phyloP scores from a whole-genome alignment of 2,888 invertebrate genomes.

The Patella caerulea region DNA sequence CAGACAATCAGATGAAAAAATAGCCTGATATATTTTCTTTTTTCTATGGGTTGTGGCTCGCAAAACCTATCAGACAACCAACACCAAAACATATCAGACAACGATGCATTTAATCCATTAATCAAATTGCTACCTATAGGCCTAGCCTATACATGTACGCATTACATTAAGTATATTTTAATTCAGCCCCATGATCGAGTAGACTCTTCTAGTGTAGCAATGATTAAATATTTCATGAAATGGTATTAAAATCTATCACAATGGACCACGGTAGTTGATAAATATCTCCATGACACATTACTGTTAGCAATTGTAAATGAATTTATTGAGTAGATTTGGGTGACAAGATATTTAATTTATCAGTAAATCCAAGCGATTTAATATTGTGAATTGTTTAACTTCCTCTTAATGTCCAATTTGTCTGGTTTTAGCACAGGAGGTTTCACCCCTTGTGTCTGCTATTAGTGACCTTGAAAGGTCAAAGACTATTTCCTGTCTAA shows the following conservation, averaged over 20 bases:
- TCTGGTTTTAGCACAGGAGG: not conserved
- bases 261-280: not conserved
- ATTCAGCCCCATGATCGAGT: no score
- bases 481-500: slow-evolving; percentile 6
- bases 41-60: no score
- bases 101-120: no score
- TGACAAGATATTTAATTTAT: not conserved
- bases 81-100: no score
- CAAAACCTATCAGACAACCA: no score
- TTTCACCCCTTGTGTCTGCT: not conserved
- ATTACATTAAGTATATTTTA: no score
- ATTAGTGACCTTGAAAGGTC: slow-evolving; percentile 10
- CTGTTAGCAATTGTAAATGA: no score
- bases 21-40: no score
- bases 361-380: not conserved
- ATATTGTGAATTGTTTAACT: slow-evolving; percentile 9
- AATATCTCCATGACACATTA: no score
- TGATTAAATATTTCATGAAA: slow-evolving; percentile 12
- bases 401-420: slow-evolving; percentile 10
- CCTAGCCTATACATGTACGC: no score
- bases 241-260: not conserved
- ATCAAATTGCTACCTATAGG: no score
- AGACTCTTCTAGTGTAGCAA: not conserved
- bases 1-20: no score
- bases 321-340: not conserved